Percentiles rank a stretch among this genome's conserved stretches.
These are phyloP conservation scores for Panthera tigris DNA, from an alignment of 2,113 vertebrate species.

Conservation along the genomic window DNA sequence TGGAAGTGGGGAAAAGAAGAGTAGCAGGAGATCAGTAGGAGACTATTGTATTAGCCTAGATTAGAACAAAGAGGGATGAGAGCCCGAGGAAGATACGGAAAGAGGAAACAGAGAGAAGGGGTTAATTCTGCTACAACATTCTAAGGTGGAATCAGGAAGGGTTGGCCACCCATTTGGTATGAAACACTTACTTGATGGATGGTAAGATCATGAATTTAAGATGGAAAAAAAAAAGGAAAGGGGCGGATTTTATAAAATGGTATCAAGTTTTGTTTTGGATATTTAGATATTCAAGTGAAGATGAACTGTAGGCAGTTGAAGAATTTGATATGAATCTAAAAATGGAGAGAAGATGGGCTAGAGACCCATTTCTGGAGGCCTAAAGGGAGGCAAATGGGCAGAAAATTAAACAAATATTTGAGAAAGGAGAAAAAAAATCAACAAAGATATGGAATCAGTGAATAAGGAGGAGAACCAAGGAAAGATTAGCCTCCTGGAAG, in stretches of 20 bases:
- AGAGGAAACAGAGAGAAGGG: not conserved
- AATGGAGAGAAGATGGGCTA: not conserved
- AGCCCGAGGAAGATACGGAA: not conserved
- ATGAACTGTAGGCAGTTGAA: not conserved
- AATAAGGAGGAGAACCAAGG: not conserved
- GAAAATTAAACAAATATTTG: not conserved
- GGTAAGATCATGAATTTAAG: not conserved
- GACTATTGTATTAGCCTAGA: not conserved
- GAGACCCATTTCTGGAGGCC: not conserved
- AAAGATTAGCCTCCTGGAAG: not conserved
- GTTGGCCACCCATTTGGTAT: not conserved
- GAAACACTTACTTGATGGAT: not conserved
- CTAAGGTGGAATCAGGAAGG: not conserved
- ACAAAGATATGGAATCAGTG: not conserved
- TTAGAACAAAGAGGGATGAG: not conserved
- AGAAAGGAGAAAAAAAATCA: not conserved
- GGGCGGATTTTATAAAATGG: not conserved
- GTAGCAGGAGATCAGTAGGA: not conserved
- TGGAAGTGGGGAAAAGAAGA: not conserved
- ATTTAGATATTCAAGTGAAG: not conserved
- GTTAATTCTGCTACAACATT: not conserved
- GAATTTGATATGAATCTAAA: not conserved
- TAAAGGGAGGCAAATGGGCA: not conserved
- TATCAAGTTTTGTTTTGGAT: slow-evolving; percentile 13
- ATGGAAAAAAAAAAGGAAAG: not conserved